These are phyloP conservation scores for Caenorhabditis drosophilae DNA, from an alignment of 2,888 invertebrate genomes.

Conservation along the genomic window DNA sequence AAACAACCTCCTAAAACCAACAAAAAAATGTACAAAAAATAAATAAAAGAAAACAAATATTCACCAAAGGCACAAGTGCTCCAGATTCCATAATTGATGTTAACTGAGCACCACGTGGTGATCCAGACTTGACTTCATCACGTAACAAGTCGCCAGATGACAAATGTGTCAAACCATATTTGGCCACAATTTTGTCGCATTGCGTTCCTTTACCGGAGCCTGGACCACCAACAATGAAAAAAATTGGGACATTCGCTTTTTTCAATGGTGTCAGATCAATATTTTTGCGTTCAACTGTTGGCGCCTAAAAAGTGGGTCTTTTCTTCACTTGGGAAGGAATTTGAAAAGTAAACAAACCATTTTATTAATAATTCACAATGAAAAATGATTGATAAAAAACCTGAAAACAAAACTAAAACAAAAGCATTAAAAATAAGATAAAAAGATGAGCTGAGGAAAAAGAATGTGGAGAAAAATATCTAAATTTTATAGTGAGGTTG, in stretches of 20 bases:
- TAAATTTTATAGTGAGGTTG: no score
- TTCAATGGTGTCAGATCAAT: slow-evolving; percentile 65
- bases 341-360: no score
- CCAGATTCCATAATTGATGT: slow-evolving; percentile 78
- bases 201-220: slow-evolving; percentile 86
- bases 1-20: slow-evolving; percentile 77
- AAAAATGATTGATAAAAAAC: no score
- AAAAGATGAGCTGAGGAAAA: no score
- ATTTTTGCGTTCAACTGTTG: slow-evolving; percentile 54
- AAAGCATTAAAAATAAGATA: no score
- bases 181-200: slow-evolving; percentile 76
- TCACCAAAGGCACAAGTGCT: slow-evolving; percentile 78
- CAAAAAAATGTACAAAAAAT: slow-evolving; percentile 1
- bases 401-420: no score
- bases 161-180: slow-evolving; percentile 80
- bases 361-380: no score
- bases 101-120: slow-evolving; percentile 73
- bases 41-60: slow-evolving; percentile 5
- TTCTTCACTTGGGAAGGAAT: neutral
- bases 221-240: slow-evolving; percentile 76
- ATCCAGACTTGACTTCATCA: slow-evolving; percentile 76
- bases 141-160: slow-evolving; percentile 82
- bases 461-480: no score
- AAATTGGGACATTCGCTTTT: slow-evolving; percentile 65
- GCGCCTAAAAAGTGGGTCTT: slow-evolving; percentile 14